Base-by-base conservation (phyloP, 2,888 invertebrate species). In the Steinernema carpocapsae region DNA sequence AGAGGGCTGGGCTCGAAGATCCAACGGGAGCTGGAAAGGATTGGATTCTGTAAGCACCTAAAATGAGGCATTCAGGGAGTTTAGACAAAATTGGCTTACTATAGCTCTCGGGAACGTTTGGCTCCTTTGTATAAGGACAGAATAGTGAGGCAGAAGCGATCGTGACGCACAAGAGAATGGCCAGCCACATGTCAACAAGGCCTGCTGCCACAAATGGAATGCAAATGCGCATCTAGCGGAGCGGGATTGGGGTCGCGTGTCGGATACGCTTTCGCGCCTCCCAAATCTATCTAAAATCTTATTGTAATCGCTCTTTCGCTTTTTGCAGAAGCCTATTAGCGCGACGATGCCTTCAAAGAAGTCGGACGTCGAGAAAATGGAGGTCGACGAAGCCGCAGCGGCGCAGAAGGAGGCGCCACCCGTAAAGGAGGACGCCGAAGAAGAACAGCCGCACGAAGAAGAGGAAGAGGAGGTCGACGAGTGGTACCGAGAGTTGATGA, bases 121-220 rank as follows among this genome's bases (percentile, higher is more conserved):
- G 64, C n/a, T 64, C 64, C n/a, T 64, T 64, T 6, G 64, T 64
- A 32, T 26, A 37, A 12, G 64, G 64, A n/a, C 64, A 64, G 64
- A 64, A 64, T 17, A 64, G 64, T 2, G 64, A 64, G 2, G 64
- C 56, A 24, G 4, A 4, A 48, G 48, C 17, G 14, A 3, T 17
- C 19, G 48, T 4, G 56, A 17, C 32, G 64, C 22, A 12, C 19
- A 64, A 7, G 17, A 64, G 32, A 32, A 64, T 17, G 37, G 56
- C 56, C 19, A 56, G 56, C 24, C 22, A 37, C 37, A 37, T 37
- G 10, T 7, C 7, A 43, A 14, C 14, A 43, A 14, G 48, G 48
- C 48, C 17, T 19, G 64, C 24, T 24, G 64, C 29, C 17, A 26
- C 64, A 37, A 37, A 29, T 29, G 37, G 64, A 64, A 64, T 64